These are phyloP conservation scores for Etheostoma nigrum DNA, from an alignment of 2,797 vertebrate genomes.

Conservation along the genomic window DNA sequence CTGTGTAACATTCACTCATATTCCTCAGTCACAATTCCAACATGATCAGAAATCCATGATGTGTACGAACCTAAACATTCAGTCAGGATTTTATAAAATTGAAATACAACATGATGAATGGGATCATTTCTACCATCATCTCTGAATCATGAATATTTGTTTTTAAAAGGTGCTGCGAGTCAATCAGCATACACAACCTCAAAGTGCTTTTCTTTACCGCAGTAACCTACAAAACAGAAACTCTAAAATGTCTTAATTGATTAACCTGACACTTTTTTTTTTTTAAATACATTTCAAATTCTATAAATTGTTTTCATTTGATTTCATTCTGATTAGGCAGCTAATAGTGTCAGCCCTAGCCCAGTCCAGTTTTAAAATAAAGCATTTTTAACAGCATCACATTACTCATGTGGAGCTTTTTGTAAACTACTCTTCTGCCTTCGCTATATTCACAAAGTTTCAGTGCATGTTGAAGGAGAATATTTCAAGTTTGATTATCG, in stretches of 20 bases:
- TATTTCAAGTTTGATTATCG: neutral
- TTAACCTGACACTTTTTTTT: neutral
- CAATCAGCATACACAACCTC: neutral
- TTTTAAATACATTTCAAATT: neutral
- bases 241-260: neutral
- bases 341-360: neutral
- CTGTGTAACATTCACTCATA: neutral
- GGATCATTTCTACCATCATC: neutral
- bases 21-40: neutral
- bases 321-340: neutral
- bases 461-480: neutral
- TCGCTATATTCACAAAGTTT: neutral
- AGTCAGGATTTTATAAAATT: neutral
- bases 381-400: no score
- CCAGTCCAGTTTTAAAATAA: neutral
- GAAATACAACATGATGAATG: neutral
- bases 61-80: neutral
- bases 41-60: neutral
- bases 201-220: neutral
- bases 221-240: neutral
- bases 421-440: neutral
- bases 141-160: neutral
- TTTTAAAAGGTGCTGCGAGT: neutral
- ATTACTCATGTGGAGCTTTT: neutral
- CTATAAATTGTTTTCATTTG: neutral